Conservation (phyloP, 2,797 vertebrate species). For the Salmo trutta region DNA sequence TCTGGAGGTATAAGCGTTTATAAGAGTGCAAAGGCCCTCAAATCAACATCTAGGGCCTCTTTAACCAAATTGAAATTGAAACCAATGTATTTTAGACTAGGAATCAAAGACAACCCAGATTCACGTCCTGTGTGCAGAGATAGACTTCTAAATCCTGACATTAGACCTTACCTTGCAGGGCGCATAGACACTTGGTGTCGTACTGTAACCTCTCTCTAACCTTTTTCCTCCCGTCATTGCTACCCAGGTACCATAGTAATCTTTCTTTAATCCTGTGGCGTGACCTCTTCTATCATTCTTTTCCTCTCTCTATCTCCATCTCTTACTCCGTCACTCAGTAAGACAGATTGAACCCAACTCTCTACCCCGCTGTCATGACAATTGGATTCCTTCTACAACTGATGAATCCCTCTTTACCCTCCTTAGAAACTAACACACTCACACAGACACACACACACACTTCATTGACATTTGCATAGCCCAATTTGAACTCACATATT, state of each 20-base stretch:
- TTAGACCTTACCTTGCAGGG: neutral
- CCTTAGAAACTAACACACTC: slow-evolving; percentile 14
- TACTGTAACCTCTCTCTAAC: too few species aligned
- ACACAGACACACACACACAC: slow-evolving; percentile 12
- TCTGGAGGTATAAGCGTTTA: too few species aligned
- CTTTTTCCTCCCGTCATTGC: neutral
- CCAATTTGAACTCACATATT: neutral
- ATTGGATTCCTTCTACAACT: slow-evolving; percentile 45
- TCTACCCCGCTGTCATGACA: slow-evolving; percentile 38
- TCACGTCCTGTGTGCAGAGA: too few species aligned
- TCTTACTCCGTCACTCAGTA: slow-evolving; percentile 11
- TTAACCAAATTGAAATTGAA: too few species aligned
- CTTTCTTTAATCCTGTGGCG: slow-evolving; percentile 26
- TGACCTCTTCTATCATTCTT: slow-evolving; percentile 7
- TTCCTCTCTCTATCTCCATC: neutral
- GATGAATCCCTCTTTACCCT: slow-evolving; percentile 29
- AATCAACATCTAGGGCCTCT: too few species aligned
- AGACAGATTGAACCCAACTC: neutral
- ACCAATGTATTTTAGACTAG: too few species aligned
- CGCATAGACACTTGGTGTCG: too few species aligned
- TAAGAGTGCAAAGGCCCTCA: too few species aligned
- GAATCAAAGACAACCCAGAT: too few species aligned
- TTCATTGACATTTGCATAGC: neutral
- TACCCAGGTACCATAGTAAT: neutral
- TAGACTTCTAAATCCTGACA: neutral